Percentiles rank a stretch among this genome's conserved stretches.
Conservation (phyloP, 2,797 vertebrate species). For the Sebastes minor region DNA sequence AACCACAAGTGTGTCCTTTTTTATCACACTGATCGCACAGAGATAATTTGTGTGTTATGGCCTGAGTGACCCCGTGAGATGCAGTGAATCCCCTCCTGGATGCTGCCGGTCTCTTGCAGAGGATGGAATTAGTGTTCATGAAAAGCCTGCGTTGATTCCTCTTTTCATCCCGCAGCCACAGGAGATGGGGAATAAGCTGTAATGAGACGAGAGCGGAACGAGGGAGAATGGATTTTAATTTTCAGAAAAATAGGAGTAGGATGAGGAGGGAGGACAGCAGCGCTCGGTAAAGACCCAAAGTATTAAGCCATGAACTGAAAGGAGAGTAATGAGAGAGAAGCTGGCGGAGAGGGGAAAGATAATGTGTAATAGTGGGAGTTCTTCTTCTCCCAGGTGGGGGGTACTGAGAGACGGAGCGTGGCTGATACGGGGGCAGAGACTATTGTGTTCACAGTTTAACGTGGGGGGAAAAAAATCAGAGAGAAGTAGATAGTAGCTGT, state of each 20-base stretch:
- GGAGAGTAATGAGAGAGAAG: conserved; percentile 50
- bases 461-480: neutral
- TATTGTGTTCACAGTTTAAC: conserved; percentile 29
- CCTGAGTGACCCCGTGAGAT: conserved; percentile 19
- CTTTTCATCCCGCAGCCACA: conserved; percentile 51
- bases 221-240: conserved; percentile 69
- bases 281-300: conserved; percentile 18
- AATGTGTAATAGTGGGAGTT: conserved; percentile 20
- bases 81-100: conserved; percentile 9
- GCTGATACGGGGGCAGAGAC: conserved; percentile 12
- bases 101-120: conserved; percentile 11
- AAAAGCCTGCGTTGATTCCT: conserved; percentile 49
- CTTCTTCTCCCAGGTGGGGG: conserved; percentile 22
- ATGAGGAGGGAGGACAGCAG: neutral
- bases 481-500: neutral
- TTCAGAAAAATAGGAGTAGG: conserved; percentile 49
- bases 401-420: conserved; percentile 28
- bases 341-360: conserved; percentile 25
- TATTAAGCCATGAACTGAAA: conserved; percentile 48
- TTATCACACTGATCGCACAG: neutral
- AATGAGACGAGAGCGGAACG: conserved; percentile 37
- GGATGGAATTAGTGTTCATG: conserved; percentile 46
- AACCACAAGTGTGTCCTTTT: neutral
- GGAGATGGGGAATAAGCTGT: conserved; percentile 41
- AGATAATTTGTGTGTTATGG: conserved; percentile 5